Base-by-base conservation (phyloP, 2,888 invertebrate genomes). In the Masnerella sp. region DNA sequence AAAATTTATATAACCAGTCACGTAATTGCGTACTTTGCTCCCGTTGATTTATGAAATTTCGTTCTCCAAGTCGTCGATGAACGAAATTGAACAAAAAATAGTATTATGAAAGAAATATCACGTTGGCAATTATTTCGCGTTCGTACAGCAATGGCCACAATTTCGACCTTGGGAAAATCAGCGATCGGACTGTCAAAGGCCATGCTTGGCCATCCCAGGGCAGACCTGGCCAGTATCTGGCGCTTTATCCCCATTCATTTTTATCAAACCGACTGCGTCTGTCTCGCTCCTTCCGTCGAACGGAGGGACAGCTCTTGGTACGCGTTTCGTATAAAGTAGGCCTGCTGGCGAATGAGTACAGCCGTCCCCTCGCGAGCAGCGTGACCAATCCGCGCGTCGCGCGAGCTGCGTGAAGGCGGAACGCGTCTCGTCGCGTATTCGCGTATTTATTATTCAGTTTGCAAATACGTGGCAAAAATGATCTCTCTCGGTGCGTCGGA, bases 381-480 rank as follows among this genome's bases (percentile, higher is more conserved):
- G 80, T 83, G 83, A 86, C 87, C 86, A 87, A 87, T 87, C 84
- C 83, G 85, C 85, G 84, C 78, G 74, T 79, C 82, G 84, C 81
- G 81, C 81, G 82, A 82, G 81, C 85, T 86, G 87, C 86, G 85
- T 86, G 87, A 86, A 85, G 87, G 87, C 87, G 86, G 87, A 86
- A 86, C 86, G 82, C 84, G 85, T 75, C 77, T 80, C 78, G 78
- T 81, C 85, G 83, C 82, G 84, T 83, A 83, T 82, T 84, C 82
- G 84, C 82, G 83, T 86, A 86, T 86, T 87, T 87, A 87, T 87
- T 85, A 87, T 87, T 87, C 86, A 85, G 86, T 85, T 87, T 86
- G 87, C 86, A 86, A 87, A 87, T 87, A 85, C 86, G 81, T 83
- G 83, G 84, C 83, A 85, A 85, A 85, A 85, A 85, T 85, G 79